These are phyloP conservation scores for Urechis unicinctus DNA, from an alignment of 2,888 invertebrate species.

Conservation along the genomic window DNA sequence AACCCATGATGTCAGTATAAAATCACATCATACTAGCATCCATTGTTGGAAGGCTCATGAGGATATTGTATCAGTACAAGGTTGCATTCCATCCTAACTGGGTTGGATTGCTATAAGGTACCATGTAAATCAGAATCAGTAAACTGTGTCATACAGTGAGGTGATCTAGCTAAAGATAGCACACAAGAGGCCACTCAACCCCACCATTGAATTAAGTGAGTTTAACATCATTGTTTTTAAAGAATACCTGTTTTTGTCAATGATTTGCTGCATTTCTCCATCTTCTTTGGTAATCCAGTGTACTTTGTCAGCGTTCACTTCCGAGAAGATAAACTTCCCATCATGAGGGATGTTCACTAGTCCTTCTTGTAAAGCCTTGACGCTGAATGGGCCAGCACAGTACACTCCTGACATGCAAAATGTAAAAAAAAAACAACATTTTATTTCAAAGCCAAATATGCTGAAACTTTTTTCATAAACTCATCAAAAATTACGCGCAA, in stretches of 20 bases:
- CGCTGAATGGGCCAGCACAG: constrained; percentile 81
- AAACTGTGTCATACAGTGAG: not conserved
- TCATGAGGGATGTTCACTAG: constrained; percentile 72
- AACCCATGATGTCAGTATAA: no score
- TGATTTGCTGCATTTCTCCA: constrained; percentile 18
- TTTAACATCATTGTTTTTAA: no score
- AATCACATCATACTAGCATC: no score
- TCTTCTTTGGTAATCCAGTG: constrained; percentile 59
- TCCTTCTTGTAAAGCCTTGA: constrained; percentile 74
- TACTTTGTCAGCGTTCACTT: constrained; percentile 90
- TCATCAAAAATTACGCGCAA: no score
- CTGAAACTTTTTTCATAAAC: no score
- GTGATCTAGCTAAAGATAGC: not conserved
- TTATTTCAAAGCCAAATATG: no score
- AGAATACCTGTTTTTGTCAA: constrained; percentile 13
- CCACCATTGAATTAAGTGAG: not conserved
- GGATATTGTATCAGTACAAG: no score
- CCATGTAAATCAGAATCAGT: no score
- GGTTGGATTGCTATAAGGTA: no score
- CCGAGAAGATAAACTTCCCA: constrained; percentile 77
- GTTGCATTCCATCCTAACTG: no score
- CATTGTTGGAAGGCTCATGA: no score
- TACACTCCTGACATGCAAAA: constrained; percentile 55
- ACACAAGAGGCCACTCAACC: not conserved
- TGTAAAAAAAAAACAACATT: no score